These are phyloP conservation scores for Hybos culiciformis DNA, from an alignment of 2,888 invertebrate genomes.

Conservation along the genomic window DNA sequence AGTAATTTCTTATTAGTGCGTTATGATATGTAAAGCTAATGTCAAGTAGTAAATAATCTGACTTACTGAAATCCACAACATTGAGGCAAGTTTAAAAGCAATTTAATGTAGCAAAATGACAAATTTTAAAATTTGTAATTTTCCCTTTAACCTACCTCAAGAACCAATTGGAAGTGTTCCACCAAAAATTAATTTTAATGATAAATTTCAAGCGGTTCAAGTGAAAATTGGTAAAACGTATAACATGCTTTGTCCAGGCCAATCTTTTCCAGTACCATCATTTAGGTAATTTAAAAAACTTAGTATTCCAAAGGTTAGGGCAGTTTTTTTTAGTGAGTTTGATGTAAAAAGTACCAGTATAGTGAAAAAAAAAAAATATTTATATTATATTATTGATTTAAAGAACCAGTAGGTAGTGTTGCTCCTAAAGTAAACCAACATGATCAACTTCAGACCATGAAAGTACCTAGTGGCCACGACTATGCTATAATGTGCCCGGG, in stretches of 20 bases:
- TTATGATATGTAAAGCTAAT: no score
- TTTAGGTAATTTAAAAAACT: conserved; percentile 40
- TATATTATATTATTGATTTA: background rate
- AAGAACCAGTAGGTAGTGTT: conserved; percentile 49
- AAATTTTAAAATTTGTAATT: no score
- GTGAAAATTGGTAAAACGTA: conserved; percentile 37
- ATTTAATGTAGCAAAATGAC: no score
- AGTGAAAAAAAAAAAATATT: background rate
- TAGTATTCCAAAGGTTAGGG: background rate
- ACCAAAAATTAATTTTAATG: conserved; percentile 46
- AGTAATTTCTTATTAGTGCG: no score
- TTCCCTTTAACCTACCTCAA: no score
- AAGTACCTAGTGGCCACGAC: conserved; percentile 37
- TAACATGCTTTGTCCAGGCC: conserved; percentile 60
- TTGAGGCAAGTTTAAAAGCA: no score
- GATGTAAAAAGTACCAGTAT: background rate
- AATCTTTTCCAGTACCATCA: conserved; percentile 58
- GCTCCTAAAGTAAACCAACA: conserved; percentile 51
- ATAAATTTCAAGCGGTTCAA: conserved; percentile 35
- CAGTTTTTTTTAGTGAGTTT: background rate
- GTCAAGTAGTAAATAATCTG: no score
- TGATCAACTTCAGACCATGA: conserved; percentile 36
- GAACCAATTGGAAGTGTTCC: conserved; percentile 40
- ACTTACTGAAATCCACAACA: no score
- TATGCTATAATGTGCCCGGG: conserved; percentile 40